phyloP scores from a whole-genome alignment of 2,888 invertebrate genomes.

The Leistus spinibarbis region DNA sequence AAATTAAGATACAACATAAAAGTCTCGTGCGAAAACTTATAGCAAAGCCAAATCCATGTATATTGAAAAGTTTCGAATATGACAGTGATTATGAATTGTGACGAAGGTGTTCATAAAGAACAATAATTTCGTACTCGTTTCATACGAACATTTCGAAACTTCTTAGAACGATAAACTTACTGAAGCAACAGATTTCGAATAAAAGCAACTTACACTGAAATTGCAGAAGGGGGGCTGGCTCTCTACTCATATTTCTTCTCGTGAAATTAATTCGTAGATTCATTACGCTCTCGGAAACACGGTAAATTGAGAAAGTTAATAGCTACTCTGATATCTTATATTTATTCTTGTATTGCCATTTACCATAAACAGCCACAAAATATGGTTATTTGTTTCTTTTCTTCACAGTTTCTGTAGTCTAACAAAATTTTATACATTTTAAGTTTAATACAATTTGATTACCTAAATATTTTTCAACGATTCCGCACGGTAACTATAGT shows the following conservation, averaged over 20 bases:
- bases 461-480: no score
- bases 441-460: neutral
- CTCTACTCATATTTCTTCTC: slow-evolving; percentile 31
- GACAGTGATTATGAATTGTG: neutral
- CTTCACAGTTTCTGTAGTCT: neutral
- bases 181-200: slow-evolving; percentile 31
- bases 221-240: slow-evolving; percentile 19
- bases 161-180: slow-evolving; percentile 1
- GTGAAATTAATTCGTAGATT: slow-evolving; percentile 37
- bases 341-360: slow-evolving; percentile 1
- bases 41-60: neutral
- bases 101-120: neutral
- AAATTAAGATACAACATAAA: neutral
- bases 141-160: neutral
- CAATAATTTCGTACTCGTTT: neutral
- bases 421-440: neutral
- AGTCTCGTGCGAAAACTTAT: neutral
- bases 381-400: neutral
- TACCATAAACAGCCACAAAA: neutral
- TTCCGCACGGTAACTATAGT: no score
- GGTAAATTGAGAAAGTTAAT: slow-evolving; percentile 34
- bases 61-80: neutral
- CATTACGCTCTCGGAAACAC: slow-evolving; percentile 29
- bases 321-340: slow-evolving; percentile 20
- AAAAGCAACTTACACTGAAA: slow-evolving; percentile 12